Conservation (phyloP, 64 coral and sea anemone species). For the Dendrophyllia cribrosa region DNA sequence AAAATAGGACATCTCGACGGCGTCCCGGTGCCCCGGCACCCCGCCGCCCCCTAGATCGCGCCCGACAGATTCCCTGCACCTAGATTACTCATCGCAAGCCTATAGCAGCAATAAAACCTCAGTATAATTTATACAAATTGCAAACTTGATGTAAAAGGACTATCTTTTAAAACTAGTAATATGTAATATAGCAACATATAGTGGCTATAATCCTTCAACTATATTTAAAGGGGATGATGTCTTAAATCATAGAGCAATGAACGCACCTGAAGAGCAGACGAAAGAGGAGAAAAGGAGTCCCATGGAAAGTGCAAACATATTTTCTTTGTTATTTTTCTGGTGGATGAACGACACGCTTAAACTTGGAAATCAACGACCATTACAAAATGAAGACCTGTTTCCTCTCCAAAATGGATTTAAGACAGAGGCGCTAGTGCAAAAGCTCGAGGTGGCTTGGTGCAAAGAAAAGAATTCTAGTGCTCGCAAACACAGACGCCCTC, state of each 20-base stretch:
- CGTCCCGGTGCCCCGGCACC: no score
- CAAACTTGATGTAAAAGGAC: no score
- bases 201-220: no score
- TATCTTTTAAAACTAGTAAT: no score
- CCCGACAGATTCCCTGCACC: no score
- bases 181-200: no score
- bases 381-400: conserved; percentile 75
- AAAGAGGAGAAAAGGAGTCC: conserved; percentile 43
- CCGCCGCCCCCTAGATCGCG: no score
- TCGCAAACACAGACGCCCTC: background rate
- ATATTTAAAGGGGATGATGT: no score
- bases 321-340: conserved; percentile 78
- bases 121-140: no score
- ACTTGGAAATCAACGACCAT: conserved; percentile 65
- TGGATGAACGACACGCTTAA: conserved; percentile 79
- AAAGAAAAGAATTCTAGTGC: background rate
- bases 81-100: no score
- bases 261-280: background rate
- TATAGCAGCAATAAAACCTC: no score
- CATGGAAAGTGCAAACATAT: conserved; percentile 47
- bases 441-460: background rate
- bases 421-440: conserved; percentile 18
- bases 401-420: conserved; percentile 31
- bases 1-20: no score
- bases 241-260: background rate